Base-by-base conservation (phyloP, 2,113 vertebrate species). In the Noctilio leporinus region DNA sequence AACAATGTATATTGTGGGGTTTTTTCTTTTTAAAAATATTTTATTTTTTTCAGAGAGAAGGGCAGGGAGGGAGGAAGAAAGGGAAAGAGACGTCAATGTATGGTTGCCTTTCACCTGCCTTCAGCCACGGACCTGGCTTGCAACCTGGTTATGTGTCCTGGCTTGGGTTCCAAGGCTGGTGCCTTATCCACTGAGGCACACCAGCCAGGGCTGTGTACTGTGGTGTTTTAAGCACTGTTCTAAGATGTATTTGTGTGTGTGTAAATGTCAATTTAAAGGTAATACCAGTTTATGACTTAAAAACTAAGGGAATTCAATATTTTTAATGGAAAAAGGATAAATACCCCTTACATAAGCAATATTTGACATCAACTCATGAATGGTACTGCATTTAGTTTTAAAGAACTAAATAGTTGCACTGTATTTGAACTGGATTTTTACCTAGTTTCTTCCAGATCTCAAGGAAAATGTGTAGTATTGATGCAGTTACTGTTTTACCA, bases 271-370 rank as follows among this genome's bases (percentile, higher is more conserved):
- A n/a, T 75, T 45, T 86, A 43, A 70, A 69, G 69, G 45, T 81
- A 69, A 69, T 86, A 40, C 38, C 78, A 86, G n/a, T 84, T 89
- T 88, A 24, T 62, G 51, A 7, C 70, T 85, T 95, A 65, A 89
- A 94, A 95, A 78, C 3, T 53, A 73, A 77, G 14, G 28, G 77
- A 51, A 7, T 82, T 83, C 1, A 73, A 0, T 55, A 81, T 19
- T 96, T 76, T 95, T 87, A 93, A 82, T 77, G 47, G 81, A n/a
- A 75, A 82, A 43, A 82, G 59, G 45, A 47, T 77, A 12, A 53
- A 5, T 78, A 62, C 59, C 19, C 14, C 9, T 75, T 81, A 57
- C 33, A 10, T 85, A 45, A 83, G 17, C 7, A 94, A 40, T 69
- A 86, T 76, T 91, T 88, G 82, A 78, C 0, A 26, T 75, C 84